Evolutionary conservation across 1,140 invertebrate species (phyloP).

Genomic region (Musca vetustissima): DNA sequence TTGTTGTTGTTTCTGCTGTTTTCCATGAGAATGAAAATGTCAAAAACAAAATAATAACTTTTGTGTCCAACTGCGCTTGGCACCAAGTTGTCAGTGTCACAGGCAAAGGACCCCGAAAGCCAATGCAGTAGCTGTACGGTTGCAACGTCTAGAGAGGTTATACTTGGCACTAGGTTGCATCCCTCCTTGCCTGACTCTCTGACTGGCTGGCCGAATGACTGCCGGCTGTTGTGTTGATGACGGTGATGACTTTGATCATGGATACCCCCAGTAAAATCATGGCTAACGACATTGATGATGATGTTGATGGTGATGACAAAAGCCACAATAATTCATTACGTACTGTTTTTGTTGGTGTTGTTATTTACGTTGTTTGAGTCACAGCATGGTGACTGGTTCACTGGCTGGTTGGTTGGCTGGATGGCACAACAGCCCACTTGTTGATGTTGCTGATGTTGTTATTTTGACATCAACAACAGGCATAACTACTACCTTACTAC

Average conservation of each 20-base stretch:
- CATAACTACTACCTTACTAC: not conserved
- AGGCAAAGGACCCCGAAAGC: not conserved
- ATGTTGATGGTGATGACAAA: not conserved
- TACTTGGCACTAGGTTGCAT: no score
- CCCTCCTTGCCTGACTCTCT: no score
- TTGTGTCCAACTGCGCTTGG: not conserved
- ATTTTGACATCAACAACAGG: not conserved
- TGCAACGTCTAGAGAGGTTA: not conserved
- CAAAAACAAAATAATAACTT: conserved; percentile 5
- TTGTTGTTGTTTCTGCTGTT: not conserved
- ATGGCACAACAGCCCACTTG: not conserved
- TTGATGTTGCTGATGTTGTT: conserved; percentile 1
- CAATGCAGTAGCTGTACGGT: not conserved
- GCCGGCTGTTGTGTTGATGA: no score
- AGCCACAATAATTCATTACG: not conserved
- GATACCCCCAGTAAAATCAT: not conserved
- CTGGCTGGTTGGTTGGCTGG: no score
- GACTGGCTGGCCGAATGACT: no score
- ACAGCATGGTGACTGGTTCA: no score
- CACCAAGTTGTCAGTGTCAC: not conserved
- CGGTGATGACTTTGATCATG: no score
- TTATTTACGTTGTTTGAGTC: no score
- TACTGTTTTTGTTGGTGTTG: not conserved
- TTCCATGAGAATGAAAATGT: conserved; percentile 16
- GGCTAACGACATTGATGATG: not conserved